Conservation (phyloP, 2,113 vertebrate species). For the Sebastes fasciatus region DNA sequence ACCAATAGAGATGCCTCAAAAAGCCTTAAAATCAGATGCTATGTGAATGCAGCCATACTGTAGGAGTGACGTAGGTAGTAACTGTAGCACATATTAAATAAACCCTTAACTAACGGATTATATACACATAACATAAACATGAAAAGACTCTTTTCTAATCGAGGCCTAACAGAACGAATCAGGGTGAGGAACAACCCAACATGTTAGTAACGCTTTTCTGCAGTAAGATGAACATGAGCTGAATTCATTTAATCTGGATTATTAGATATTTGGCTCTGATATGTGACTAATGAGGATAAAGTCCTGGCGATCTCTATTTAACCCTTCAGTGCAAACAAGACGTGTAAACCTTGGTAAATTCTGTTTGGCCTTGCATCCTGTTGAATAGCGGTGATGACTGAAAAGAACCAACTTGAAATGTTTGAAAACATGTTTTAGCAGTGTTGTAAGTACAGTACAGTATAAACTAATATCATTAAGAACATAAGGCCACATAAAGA, state of each 20-base stretch:
- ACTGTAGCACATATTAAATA: background rate
- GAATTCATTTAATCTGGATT: background rate
- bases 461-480: background rate
- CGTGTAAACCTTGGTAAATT: background rate
- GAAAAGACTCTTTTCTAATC: too few relatives aligned
- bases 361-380: background rate
- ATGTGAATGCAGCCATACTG: too few relatives aligned
- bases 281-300: background rate
- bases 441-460: background rate
- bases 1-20: too few relatives aligned
- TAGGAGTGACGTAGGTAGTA: background rate
- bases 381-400: background rate
- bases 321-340: background rate
- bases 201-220: background rate
- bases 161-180: too few relatives aligned
- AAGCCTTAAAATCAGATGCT: too few relatives aligned
- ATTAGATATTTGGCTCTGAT: background rate
- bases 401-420: slow-evolving; percentile 5
- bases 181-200: background rate
- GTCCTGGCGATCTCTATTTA: background rate
- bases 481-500: background rate
- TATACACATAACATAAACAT: background rate
- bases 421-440: background rate
- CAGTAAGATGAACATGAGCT: too few relatives aligned
- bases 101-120: background rate